Evolutionary conservation across 1,140 invertebrate species (phyloP), one percentile per base, ranked within the genome.

Genomic region (Lepidotrigona ventralis): DNA sequence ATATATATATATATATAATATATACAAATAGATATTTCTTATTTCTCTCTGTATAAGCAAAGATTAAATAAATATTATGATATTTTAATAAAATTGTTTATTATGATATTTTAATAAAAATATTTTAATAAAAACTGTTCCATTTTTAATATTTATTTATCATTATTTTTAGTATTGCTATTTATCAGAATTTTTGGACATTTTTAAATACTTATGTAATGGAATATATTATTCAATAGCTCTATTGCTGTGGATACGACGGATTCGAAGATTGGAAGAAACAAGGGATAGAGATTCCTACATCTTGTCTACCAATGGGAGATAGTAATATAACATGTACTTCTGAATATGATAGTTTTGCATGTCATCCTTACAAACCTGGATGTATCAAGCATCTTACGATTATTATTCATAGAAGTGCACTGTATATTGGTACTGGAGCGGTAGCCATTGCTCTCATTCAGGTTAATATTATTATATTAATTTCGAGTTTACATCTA

Each of bases 391-490:
- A 94, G 46, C 94, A 95, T 78, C 95, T 98, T 69, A 94, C 95
- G 64, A 94, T 95, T 70, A 94, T 97, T 83, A 94, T 98, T n/a
- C 95, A 96, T 73, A 95, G 96, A 86, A 97, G 97, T 90, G 96
- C 96, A 51, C 94, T 97, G 53, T 94, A 97, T 68, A 94, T 98
- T 70, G 97, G 96, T n/a, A 97, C 96, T 33, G 97, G 97, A 17
- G 97, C 97, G 46, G 95, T 97, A 85, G 97, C 97, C 21, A 97
- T 98, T 85, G 96, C 97, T 58, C 96, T 97, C 89, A 96, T 98
- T 89, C 97, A 97, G 95, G 96, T 97, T 92, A 46, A 53, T 68
- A 86, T 77, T 86, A 29, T 66, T 77, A 21, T 26, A 64, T 60
- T 39, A 54, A 63, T 39, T 63, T 51, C 17, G 54, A 54, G 3